These are phyloP conservation scores for Limonius californicus DNA, from an alignment of 1,140 invertebrate species.

Conservation along the genomic window DNA sequence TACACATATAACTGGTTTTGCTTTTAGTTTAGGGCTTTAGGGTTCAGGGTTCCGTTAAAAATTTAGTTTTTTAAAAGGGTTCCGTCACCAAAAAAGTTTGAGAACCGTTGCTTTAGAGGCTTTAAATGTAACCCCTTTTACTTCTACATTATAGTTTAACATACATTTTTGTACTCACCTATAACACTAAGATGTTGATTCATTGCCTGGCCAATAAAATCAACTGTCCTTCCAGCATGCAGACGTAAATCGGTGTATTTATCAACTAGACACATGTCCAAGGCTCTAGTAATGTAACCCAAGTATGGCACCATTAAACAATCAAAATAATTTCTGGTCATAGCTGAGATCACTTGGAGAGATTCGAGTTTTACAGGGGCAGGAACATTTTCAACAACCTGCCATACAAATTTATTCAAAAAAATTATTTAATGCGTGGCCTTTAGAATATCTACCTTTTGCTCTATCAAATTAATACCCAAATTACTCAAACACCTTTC, in stretches of 20 bases:
- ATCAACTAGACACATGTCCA: slow-evolving; percentile 53
- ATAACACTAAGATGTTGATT: slow-evolving; percentile 31
- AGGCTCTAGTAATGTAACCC: slow-evolving; percentile 53
- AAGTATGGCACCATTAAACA: slow-evolving; percentile 55
- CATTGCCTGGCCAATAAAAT: slow-evolving; percentile 60
- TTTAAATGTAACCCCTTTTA: too few species aligned
- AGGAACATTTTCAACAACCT: slow-evolving; percentile 33
- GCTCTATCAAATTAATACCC: slow-evolving; percentile 40
- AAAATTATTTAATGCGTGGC: too few species aligned
- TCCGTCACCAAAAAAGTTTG: too few species aligned
- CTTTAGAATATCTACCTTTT: too few species aligned
- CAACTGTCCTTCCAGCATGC: slow-evolving; percentile 60
- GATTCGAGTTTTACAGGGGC: slow-evolving; percentile 71
- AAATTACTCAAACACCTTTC: slow-evolving; percentile 55
- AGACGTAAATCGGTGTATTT: slow-evolving; percentile 57
- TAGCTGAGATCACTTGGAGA: slow-evolving; percentile 68
- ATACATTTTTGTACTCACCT: not conserved
- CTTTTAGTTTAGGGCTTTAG: too few species aligned
- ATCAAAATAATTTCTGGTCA: slow-evolving; percentile 62
- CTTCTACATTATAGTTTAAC: not conserved
- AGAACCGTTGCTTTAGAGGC: too few species aligned
- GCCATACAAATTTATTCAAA: not conserved
- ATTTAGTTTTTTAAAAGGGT: too few species aligned
- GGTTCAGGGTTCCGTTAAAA: too few species aligned
- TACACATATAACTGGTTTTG: too few species aligned